phyloP scores from a whole-genome alignment of 2,888 invertebrate species.

The Chirona hameri region DNA sequence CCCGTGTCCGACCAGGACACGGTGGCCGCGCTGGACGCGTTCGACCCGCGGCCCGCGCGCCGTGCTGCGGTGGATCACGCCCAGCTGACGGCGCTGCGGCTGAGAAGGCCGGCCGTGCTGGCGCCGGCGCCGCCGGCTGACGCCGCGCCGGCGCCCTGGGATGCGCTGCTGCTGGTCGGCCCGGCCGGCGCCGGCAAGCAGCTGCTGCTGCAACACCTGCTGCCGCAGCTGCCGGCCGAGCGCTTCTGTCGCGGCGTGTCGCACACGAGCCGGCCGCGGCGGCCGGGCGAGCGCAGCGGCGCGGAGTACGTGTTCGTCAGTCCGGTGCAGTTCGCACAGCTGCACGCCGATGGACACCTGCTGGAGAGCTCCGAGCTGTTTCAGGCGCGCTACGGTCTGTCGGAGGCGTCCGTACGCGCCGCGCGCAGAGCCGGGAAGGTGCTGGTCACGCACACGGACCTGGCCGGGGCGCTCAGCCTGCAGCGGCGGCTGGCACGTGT shows the following conservation, averaged over 20 bases:
- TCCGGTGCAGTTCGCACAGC: not conserved
- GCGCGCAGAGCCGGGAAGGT: not conserved
- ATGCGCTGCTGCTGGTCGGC: slow-evolving; percentile 26
- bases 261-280: slow-evolving; percentile 23
- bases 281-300: not conserved
- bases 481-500: not conserved
- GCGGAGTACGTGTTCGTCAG: not conserved
- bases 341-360: not conserved
- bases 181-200: slow-evolving; percentile 22
- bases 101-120: slow-evolving; percentile 1
- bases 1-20: not conserved
- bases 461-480: slow-evolving; percentile 5
- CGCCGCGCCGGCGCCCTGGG: not conserved
- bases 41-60: slow-evolving; percentile 4
- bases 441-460: not conserved
- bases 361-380: not conserved
- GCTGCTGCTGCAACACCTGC: slow-evolving; percentile 1
- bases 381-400: not conserved
- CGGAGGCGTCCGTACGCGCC: not conserved
- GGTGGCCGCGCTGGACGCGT: not conserved
- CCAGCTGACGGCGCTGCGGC: not conserved
- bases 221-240: not conserved
- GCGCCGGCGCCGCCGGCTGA: not conserved
- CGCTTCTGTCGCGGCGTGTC: not conserved
- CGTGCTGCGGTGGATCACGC: slow-evolving; percentile 10